Conservation (phyloP, 2,113 vertebrate species). For the Plectropomus leopardus region DNA sequence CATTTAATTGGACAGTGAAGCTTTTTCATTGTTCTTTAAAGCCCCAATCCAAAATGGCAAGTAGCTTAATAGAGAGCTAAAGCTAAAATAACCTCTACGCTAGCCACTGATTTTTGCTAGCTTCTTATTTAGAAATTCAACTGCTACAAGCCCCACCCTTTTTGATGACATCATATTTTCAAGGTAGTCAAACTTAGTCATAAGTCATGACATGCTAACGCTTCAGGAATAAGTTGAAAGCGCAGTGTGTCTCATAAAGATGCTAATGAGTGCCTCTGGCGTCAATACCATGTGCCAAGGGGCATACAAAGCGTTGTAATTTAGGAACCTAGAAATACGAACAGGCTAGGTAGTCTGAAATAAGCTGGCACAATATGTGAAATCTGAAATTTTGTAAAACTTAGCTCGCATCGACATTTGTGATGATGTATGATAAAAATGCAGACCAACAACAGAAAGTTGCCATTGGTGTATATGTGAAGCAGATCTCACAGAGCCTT, state of each 20-base stretch:
- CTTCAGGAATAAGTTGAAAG: no score
- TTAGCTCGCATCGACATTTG: neutral
- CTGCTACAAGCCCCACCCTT: no score
- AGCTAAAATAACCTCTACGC: neutral
- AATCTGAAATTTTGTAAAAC: neutral
- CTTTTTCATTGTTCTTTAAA: constrained; percentile 50
- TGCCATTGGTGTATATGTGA: neutral
- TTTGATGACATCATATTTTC: neutral
- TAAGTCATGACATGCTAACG: no score
- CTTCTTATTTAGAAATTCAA: no score
- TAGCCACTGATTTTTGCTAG: neutral
- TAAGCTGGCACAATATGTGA: neutral
- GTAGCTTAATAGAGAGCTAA: neutral
- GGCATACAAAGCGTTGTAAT: no score
- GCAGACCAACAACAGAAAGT: neutral
- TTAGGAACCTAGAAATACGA: no score
- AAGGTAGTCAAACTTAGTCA: neutral
- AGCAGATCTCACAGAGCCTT: neutral
- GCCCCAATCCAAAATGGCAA: constrained; percentile 41
- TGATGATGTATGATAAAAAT: neutral
- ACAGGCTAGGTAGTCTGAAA: neutral
- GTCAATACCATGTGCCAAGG: no score
- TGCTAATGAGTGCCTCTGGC: no score
- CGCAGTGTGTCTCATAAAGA: no score
- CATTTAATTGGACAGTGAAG: constrained; percentile 53